These are phyloP conservation scores for Acanthornis magna DNA, from an alignment of 2,797 vertebrate species.

Conservation along the genomic window DNA sequence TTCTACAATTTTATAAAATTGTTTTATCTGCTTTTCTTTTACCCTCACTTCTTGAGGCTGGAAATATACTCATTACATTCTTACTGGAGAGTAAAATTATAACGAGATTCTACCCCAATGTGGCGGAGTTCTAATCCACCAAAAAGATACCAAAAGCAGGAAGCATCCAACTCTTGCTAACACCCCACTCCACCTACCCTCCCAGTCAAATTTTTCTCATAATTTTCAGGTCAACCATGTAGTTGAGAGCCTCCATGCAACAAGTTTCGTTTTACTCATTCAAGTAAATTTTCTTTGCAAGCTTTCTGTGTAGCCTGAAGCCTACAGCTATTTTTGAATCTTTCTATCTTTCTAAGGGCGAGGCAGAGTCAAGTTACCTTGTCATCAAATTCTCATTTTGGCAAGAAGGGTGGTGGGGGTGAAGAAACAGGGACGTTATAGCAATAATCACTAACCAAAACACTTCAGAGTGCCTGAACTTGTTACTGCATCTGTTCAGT, in stretches of 20 bases:
- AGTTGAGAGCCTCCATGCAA: background rate
- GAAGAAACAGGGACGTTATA: constrained; percentile 59
- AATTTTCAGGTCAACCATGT: background rate
- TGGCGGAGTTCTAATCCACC: background rate
- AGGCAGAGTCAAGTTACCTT: constrained; percentile 64
- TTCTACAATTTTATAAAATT: background rate
- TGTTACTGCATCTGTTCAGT: constrained; percentile 53
- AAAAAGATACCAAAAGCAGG: background rate
- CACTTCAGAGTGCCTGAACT: constrained; percentile 63
- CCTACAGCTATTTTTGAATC: constrained; percentile 48
- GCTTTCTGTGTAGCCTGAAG: background rate
- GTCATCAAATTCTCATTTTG: constrained; percentile 66
- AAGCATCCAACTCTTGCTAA: background rate
- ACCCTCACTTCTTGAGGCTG: background rate
- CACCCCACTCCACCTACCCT: too few species aligned
- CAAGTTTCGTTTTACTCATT: constrained; percentile 5
- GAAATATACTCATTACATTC: background rate
- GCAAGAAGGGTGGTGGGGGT: constrained; percentile 53
- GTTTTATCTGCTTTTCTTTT: background rate
- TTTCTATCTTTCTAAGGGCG: constrained; percentile 32
- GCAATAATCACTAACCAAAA: constrained; percentile 68
- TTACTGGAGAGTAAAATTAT: background rate
- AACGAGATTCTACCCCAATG: background rate
- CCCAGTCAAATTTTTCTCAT: background rate
- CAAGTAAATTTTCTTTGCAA: constrained; percentile 6